Percentiles rank a stretch among this genome's conserved stretches.
Evolutionary conservation across 2,888 invertebrate genomes (phyloP).

Genomic region (Melinaea marsaeus): DNA sequence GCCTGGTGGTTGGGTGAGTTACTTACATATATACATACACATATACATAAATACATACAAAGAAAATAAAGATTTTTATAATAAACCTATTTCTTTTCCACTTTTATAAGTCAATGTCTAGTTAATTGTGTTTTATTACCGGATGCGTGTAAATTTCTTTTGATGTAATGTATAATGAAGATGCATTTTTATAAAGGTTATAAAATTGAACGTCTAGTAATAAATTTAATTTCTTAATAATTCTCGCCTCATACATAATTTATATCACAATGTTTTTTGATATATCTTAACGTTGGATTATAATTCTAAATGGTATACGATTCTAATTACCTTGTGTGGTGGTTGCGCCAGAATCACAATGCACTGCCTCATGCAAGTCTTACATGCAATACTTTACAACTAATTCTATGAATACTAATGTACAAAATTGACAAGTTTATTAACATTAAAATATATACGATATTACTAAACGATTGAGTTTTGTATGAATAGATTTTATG

Average conservation of each 20-base stretch:
- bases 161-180: too few relatives aligned
- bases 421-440: slow-evolving; percentile 31
- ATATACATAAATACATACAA: slow-evolving; percentile 5
- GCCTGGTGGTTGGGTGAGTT: slow-evolving; percentile 97
- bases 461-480: background rate
- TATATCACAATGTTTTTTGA: slow-evolving; percentile 11
- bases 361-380: slow-evolving; percentile 37
- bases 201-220: background rate
- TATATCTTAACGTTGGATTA: background rate
- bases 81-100: background rate
- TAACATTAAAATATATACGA: slow-evolving; percentile 21
- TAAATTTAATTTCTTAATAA: slow-evolving; percentile 3
- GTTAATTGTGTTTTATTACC: slow-evolving; percentile 19
- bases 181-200: background rate
- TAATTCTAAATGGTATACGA: slow-evolving; percentile 1
- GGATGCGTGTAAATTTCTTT: background rate
- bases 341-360: slow-evolving; percentile 19
- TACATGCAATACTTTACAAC: slow-evolving; percentile 29
- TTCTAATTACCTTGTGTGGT: slow-evolving; percentile 20
- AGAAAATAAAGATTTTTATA: too few relatives aligned
- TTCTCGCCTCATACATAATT: slow-evolving; percentile 14
- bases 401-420: slow-evolving; percentile 12
- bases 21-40: slow-evolving; percentile 5
- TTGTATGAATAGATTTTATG: slow-evolving; percentile 9
- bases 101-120: slow-evolving; percentile 24